Evolutionary conservation across 2,888 invertebrate genomes (phyloP).

Genomic region (Rhingia rostrata): DNA sequence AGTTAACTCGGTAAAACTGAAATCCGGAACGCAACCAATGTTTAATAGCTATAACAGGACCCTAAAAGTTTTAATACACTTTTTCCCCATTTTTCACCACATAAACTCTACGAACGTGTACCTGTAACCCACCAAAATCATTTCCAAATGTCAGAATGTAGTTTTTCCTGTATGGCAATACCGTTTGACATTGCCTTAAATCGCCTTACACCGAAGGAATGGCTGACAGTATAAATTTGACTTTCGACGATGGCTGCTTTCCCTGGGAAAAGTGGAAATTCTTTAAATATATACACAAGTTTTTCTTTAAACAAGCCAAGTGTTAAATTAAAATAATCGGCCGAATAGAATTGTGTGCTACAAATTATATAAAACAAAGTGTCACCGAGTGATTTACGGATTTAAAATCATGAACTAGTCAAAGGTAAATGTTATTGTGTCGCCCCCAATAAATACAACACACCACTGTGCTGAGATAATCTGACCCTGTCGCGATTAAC

Average conservation of each 20-base stretch:
- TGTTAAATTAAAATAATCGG: conserved; percentile 79
- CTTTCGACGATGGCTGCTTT: conserved; percentile 92
- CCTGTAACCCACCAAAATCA: conserved; percentile 31
- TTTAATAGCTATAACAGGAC: too few species aligned
- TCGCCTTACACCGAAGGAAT: conserved; percentile 93
- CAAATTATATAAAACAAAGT: conserved; percentile 9
- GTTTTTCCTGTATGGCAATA: conserved; percentile 65
- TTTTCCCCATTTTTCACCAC: not conserved
- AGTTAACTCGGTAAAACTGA: too few species aligned
- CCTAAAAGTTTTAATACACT: not conserved
- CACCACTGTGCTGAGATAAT: conserved; percentile 58
- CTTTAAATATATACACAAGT: conserved; percentile 76
- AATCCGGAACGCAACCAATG: too few species aligned
- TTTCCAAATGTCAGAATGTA: not conserved
- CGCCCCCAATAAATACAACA: conserved; percentile 19
- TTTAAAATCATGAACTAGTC: conserved; percentile 61
- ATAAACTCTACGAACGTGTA: conserved; percentile 12
- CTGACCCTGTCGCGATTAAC: conserved; percentile 40
- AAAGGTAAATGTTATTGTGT: conserved; percentile 63
- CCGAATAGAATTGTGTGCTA: conserved; percentile 7
- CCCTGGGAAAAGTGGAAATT: conserved; percentile 85
- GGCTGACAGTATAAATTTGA: conserved; percentile 99
- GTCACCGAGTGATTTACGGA: conserved; percentile 16
- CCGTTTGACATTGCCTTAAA: conserved; percentile 86
- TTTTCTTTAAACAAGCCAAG: conserved; percentile 79